Base-by-base conservation (phyloP, 1,140 invertebrate species). In the Melipona quadrifasciata region DNA sequence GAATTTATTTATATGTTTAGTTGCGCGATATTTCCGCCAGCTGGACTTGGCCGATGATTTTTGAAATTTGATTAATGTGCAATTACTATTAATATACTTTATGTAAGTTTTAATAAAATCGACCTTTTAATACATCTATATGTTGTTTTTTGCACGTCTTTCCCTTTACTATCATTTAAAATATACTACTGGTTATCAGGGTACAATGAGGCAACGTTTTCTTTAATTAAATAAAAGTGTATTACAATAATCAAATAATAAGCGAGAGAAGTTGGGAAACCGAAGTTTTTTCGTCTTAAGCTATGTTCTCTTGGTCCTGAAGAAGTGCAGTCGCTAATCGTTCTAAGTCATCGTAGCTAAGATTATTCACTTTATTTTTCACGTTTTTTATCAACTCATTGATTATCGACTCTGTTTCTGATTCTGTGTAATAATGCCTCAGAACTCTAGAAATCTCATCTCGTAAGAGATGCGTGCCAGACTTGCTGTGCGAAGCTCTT, bases 11-110 rank as follows among this genome's bases (percentile, higher is more conserved):
- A 96, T 96, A 80, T 96, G 95, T 86, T 88, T 96, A 64, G 95
- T 96, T 31, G 94, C 95, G 64, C 94, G 95, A 84, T 96, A 96
- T 90, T 96, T 96, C 91, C 95, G 95, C 82, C 96, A 96, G 91
- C 92, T 94, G 55, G 96, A 96, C 91, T 91, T 96, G 82, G 96
- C 95, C 8, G 96, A 96, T 89, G 96, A 96, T 89, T 55, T 91
- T 64, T 93, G 68, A 92, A 14, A 70, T 58, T 70, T 76, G 82
- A 71, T 84, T 86, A 85, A 82, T 47, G 73, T 85, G 51, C n/a
- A 31, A 79, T 84, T 74, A 80, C 65, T 76, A 87, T 80, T 74
- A 71, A 19, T 61, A 61, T 39, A 77, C 57, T 77, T 64, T 58
- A 27, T 55, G 39, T 68, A 80, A 74, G 76, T 88, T 74, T 74